Evolutionary conservation across 2,888 invertebrate genomes (phyloP), one percentile per base, ranked within the genome.

Genomic region (Mycalesis mineus): DNA sequence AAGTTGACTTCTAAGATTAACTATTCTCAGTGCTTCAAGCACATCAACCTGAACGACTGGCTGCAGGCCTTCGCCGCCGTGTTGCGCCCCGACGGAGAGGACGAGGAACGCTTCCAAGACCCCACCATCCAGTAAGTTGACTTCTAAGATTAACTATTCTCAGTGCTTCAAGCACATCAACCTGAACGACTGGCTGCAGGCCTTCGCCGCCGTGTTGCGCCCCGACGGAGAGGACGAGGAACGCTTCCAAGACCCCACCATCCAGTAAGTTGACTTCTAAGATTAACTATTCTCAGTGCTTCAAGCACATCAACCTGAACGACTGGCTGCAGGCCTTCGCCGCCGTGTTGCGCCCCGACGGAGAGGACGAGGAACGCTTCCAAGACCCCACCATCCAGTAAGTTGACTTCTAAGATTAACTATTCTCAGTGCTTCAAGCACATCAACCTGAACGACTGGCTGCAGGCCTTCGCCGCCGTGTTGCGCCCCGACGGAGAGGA

Each of bases 1-100:
- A 1, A 61, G 58, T 58, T n/a, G n/a, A n/a, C n/a, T n/a, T n/a
- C n/a, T n/a, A n/a, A n/a, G n/a, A n/a, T n/a, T n/a, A n/a, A n/a
- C n/a, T n/a, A n/a, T n/a, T n/a, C n/a, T n/a, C n/a, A 98, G 85
- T 95, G 96, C 82, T 96, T 96, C 7, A 94, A 95, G 72, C 93
- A 97, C 81, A 97, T 98, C 69, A 98, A 98, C 84, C 90, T 98
- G 65, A 97, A 95, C 80, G 98, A 98, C 87, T 98, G 97, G 97
- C 84, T 98, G 68, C 95, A 94, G 85, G 93, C 94, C 1, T 94
- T 93, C 73, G 89, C 91, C 55, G 91, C 92, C 1, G 91, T 95
- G 9, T 80, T 94, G 40, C 91, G 91, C 55, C 92, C 93, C 0
- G 76, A 80, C 0, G 82, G 79, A 29, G 88, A 88, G 14, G 90